A percentile compares a stretch with the other conserved stretches of the same genome.
These are phyloP conservation scores for Xenus cinereus DNA, from an alignment of 2,113 vertebrate genomes.

Conservation along the genomic window DNA sequence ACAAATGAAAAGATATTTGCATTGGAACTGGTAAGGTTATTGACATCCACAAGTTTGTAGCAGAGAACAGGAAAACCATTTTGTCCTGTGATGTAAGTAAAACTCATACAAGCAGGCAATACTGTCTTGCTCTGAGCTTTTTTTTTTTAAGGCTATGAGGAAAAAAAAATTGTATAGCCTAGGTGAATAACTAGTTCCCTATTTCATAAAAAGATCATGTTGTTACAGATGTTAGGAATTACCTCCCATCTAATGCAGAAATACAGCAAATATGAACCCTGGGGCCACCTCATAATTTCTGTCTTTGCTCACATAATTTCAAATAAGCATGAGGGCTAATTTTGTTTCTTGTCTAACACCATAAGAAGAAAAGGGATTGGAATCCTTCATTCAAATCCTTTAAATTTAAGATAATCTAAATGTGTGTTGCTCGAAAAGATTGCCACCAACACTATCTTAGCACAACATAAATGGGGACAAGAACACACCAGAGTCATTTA, in stretches of 20 bases:
- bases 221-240: neutral
- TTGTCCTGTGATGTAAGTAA: neutral
- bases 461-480: neutral
- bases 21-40: neutral
- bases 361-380: neutral
- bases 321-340: neutral
- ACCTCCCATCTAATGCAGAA: neutral
- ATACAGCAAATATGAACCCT: neutral
- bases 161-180: rapidly evolving
- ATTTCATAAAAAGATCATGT: neutral
- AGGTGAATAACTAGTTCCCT: neutral
- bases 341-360: neutral
- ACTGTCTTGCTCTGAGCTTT: rapidly evolving
- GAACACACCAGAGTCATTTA: neutral
- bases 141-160: neutral
- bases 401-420: neutral
- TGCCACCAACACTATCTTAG: neutral
- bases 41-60: neutral
- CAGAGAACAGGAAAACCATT: neutral
- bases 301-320: neutral
- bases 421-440: neutral
- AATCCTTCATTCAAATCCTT: neutral
- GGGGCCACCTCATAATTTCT: neutral
- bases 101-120: neutral
- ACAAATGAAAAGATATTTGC: neutral